Evolutionary conservation across 2,888 invertebrate species (phyloP).

Genomic region (Drosophila colorata): DNA sequence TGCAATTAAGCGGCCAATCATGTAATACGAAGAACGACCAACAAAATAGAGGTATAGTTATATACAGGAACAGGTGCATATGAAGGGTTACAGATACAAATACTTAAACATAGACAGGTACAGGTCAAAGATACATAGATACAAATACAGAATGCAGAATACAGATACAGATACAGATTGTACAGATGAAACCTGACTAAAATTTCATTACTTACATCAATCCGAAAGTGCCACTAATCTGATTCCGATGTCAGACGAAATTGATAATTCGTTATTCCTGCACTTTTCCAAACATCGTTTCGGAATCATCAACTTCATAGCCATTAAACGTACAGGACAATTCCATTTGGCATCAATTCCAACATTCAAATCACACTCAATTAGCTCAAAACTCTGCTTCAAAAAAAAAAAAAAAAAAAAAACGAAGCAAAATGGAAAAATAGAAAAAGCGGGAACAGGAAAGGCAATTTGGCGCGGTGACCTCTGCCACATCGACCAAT

Average conservation of each 20-base stretch:
- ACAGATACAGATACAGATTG: not conserved
- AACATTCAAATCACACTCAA: constrained; percentile 57
- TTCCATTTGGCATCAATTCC: constrained; percentile 33
- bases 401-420: constrained; percentile 20
- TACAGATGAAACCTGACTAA: not conserved
- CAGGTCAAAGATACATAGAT: too few species aligned
- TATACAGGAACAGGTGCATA: not conserved
- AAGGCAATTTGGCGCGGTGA: constrained; percentile 39
- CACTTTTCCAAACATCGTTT: constrained; percentile 6
- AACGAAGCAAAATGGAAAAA: constrained; percentile 3
- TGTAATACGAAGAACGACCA: too few species aligned
- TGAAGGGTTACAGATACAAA: too few species aligned
- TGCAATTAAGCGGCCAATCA: too few species aligned
- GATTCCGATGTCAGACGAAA: constrained; percentile 20
- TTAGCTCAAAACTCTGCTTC: constrained; percentile 46
- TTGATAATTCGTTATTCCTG: constrained; percentile 23
- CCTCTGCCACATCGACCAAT: constrained; percentile 62
- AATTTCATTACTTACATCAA: not conserved
- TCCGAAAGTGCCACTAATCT: constrained; percentile 19
- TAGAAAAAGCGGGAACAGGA: constrained; percentile 10
- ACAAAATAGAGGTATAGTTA: not conserved
- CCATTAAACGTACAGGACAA: constrained; percentile 54
- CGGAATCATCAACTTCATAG: constrained; percentile 18
- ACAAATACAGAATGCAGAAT: too few species aligned
- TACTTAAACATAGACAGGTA: not conserved